phyloP scores from a whole-genome alignment of 2,113 vertebrate species.

The Prietella phreatophila region DNA sequence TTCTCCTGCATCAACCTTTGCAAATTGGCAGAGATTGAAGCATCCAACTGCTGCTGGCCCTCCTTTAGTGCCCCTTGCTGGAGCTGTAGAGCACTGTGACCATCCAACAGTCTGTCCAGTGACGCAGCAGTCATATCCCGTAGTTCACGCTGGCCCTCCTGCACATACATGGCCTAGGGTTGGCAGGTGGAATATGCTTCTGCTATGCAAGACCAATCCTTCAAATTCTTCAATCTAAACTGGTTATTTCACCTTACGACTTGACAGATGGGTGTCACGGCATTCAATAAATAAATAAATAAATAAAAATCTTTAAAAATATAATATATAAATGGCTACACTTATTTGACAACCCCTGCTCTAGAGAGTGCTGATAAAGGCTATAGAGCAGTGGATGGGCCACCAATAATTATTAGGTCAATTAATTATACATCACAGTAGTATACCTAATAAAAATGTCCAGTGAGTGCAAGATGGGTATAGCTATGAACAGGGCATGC shows the following conservation, averaged over 20 bases:
- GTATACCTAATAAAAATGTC: background rate
- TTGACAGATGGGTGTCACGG: background rate
- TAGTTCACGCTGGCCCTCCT: slow-evolving; percentile 77
- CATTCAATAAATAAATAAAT: background rate
- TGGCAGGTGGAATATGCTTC: background rate
- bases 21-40: slow-evolving; percentile 66
- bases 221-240: background rate
- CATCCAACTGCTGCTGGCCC: slow-evolving; percentile 72
- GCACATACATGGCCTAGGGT: background rate
- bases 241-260: background rate
- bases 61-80: slow-evolving; percentile 72
- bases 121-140: slow-evolving; percentile 66
- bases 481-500: background rate
- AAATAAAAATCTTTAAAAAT: too few relatives aligned
- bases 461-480: background rate
- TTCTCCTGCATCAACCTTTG: slow-evolving; percentile 69
- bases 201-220: background rate
- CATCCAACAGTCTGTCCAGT: slow-evolving; percentile 68
- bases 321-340: too few relatives aligned
- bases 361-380: too few relatives aligned
- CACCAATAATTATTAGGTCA: background rate
- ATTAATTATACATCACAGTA: background rate
- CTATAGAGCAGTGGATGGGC: background rate
- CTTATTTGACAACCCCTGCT: too few relatives aligned
- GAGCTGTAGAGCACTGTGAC: slow-evolving; percentile 69